Evolutionary conservation across 1,140 invertebrate genomes (phyloP).

Genomic region (Sycophila sp.): DNA sequence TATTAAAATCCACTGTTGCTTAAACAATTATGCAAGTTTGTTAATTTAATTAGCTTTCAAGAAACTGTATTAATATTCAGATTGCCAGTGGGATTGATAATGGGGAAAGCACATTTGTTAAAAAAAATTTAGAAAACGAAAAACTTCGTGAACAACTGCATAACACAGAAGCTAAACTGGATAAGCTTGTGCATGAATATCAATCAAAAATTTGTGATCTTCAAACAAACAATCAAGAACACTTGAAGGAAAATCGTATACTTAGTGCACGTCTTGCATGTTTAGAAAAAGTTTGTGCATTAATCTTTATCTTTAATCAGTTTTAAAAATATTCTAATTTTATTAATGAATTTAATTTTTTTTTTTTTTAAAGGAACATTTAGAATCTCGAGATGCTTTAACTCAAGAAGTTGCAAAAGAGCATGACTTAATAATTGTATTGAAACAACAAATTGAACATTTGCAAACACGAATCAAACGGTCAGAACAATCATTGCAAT

Average conservation of each 20-base stretch:
- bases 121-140: conserved; percentile 46
- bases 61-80: conserved; percentile 51
- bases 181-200: conserved; percentile 43
- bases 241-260: conserved; percentile 46
- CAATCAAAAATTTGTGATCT: conserved; percentile 41
- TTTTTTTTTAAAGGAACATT: conserved; percentile 48
- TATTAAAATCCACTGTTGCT: conserved; percentile 16
- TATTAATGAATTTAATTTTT: conserved; percentile 4
- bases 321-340: neutral
- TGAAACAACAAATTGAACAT: conserved; percentile 58
- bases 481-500: conserved; percentile 62
- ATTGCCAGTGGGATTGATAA: conserved; percentile 49
- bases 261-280: conserved; percentile 46
- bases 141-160: conserved; percentile 46
- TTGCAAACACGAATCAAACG: conserved; percentile 64
- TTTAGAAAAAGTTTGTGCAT: conserved; percentile 56
- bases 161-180: conserved; percentile 44
- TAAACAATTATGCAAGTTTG: conserved; percentile 1
- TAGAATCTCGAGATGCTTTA: conserved; percentile 62
- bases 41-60: conserved; percentile 30
- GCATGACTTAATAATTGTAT: conserved; percentile 58
- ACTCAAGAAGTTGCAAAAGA: conserved; percentile 66
- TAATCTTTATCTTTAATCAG: conserved; percentile 5
- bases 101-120: conserved; percentile 47
- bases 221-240: conserved; percentile 48